Percentiles rank a stretch among this genome's conserved stretches.
These are phyloP conservation scores for Cryptosula pallasiana DNA, from an alignment of 2,888 invertebrate species.

Conservation along the genomic window DNA sequence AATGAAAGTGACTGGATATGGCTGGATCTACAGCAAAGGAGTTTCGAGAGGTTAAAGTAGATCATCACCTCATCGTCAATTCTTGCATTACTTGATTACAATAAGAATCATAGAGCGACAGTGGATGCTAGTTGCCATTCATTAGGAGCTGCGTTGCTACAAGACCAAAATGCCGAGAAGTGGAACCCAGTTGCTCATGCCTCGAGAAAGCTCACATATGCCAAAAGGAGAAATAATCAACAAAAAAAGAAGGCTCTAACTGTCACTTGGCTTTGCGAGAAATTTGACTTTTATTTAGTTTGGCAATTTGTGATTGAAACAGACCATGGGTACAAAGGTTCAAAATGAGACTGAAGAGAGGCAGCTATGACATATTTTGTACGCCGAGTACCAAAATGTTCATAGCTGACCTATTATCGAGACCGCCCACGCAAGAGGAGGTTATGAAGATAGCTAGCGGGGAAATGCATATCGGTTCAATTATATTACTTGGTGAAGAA, in stretches of 20 bases:
- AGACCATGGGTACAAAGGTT: not conserved
- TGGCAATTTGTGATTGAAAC: not conserved
- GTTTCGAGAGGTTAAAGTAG: not conserved
- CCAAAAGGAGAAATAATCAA: not conserved
- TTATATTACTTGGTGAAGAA: not conserved
- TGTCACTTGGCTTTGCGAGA: not conserved
- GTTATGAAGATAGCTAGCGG: not conserved
- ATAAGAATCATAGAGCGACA: not conserved
- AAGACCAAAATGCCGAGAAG: not conserved
- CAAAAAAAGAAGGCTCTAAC: not conserved
- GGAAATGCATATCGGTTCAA: not conserved
- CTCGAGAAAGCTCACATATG: not conserved
- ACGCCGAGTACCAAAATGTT: too few species aligned
- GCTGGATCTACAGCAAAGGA: not conserved
- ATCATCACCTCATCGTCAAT: not conserved
- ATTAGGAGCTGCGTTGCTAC: not conserved
- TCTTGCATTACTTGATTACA: not conserved
- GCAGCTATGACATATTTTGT: not conserved
- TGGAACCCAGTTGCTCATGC: not conserved
- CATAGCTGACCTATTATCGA: not conserved
- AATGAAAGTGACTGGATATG: not conserved
- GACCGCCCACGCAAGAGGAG: not conserved
- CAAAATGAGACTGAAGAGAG: not conserved
- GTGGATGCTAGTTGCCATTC: not conserved
- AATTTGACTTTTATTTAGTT: not conserved